phyloP scores from a whole-genome alignment of 2,797 vertebrate genomes.

The Falco columbarius region DNA sequence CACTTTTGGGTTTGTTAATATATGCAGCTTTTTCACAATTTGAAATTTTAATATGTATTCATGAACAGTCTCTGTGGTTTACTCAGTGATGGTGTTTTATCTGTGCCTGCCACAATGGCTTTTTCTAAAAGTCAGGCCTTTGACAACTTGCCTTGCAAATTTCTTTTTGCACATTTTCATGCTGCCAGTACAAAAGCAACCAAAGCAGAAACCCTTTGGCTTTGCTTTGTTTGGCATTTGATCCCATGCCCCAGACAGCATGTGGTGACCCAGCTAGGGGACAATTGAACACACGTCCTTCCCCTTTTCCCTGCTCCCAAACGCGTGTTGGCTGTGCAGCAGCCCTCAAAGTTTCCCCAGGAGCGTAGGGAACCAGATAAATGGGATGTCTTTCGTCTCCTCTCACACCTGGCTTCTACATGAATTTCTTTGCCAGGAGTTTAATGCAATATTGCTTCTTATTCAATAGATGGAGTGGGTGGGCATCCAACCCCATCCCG shows the following conservation, averaged over 20 bases:
- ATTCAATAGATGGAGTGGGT: background rate
- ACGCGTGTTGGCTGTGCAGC: background rate
- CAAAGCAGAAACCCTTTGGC: background rate
- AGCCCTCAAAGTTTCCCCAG: background rate
- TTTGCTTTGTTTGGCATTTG: background rate
- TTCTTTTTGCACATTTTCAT: background rate
- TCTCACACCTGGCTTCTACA: background rate
- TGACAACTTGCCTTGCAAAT: background rate
- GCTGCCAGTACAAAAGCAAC: background rate
- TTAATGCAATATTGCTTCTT: background rate
- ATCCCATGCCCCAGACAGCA: background rate
- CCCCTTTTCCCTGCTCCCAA: background rate
- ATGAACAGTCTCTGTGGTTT: conserved; percentile 1
- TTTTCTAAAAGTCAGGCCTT: background rate
- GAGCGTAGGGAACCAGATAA: rapidly evolving
- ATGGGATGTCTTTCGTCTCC: background rate
- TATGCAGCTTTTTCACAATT: background rate
- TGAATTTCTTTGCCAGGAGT: background rate
- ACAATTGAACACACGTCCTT: background rate
- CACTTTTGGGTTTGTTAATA: conserved; percentile 23
- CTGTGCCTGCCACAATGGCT: conserved; percentile 40
- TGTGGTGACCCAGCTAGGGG: background rate
- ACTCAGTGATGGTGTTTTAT: conserved; percentile 26
- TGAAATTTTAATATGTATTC: conserved; percentile 59
- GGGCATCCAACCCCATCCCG: background rate